A percentile compares a stretch with the other conserved stretches of the same genome.
phyloP scores from a whole-genome alignment of 2,888 invertebrate species.

The Trisateles emortualis region DNA sequence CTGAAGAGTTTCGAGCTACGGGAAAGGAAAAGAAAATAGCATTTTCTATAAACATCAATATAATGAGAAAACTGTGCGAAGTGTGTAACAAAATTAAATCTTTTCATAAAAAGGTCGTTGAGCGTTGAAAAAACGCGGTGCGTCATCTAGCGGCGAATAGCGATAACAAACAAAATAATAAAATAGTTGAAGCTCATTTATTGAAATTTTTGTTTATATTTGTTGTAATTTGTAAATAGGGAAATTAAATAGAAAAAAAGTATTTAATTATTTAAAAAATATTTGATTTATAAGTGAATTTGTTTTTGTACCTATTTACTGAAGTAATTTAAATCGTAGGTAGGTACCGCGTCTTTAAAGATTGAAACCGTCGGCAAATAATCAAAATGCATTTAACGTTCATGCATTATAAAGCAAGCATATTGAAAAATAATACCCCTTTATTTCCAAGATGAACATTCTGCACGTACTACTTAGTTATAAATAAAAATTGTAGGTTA shows the following conservation, averaged over 20 bases:
- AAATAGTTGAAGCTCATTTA: neutral
- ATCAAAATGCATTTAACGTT: too few species aligned
- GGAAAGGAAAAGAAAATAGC: constrained; percentile 62
- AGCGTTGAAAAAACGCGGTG: constrained; percentile 27
- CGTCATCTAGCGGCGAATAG: constrained; percentile 79
- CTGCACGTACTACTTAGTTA: neutral
- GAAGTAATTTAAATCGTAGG: too few species aligned
- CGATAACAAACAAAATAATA: constrained; percentile 25
- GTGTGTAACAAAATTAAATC: constrained; percentile 48
- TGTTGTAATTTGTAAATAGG: neutral
- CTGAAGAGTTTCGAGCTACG: constrained; percentile 64
- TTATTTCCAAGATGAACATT: neutral
- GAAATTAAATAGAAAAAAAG: neutral
- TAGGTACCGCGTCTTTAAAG: too few species aligned
- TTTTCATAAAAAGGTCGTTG: constrained; percentile 30
- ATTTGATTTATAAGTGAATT: too few species aligned
- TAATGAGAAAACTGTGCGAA: constrained; percentile 68
- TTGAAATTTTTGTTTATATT: neutral
- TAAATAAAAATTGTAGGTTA: constrained; percentile 12
- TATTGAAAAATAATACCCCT: neutral
- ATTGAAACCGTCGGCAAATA: too few species aligned
- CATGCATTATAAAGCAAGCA: neutral
- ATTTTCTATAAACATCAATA: constrained; percentile 54
- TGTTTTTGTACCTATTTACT: too few species aligned
- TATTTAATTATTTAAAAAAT: too few species aligned